These are phyloP conservation scores for Neofelis nebulosa DNA, from an alignment of 2,113 vertebrate species.

Conservation along the genomic window DNA sequence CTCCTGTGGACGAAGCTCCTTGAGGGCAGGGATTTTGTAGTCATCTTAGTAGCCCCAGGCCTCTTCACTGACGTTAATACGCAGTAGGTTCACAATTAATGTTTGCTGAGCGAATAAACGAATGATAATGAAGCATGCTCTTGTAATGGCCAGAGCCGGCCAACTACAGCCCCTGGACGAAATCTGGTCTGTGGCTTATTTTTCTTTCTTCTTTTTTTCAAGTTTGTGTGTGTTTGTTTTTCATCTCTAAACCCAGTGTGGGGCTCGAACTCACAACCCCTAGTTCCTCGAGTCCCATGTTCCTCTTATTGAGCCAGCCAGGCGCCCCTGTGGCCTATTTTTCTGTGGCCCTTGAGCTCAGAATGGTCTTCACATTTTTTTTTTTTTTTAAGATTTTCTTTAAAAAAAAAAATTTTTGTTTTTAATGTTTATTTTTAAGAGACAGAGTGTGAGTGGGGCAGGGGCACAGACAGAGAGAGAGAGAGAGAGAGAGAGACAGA, in stretches of 20 bases:
- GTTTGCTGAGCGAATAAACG: background rate
- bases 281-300: background rate
- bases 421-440: too few relatives aligned
- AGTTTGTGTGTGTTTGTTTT: background rate
- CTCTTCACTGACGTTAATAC: background rate
- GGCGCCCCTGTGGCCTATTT: background rate
- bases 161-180: background rate
- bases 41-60: background rate
- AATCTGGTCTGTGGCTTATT: background rate
- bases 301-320: background rate
- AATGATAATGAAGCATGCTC: background rate
- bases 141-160: background rate
- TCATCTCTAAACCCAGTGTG: background rate
- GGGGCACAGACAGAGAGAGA: too few relatives aligned
- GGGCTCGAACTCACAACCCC: background rate
- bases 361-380: background rate
- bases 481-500: too few relatives aligned
- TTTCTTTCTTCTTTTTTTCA: background rate
- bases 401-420: background rate
- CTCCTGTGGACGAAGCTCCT: background rate
- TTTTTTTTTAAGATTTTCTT: background rate
- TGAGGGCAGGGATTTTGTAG: background rate
- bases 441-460: too few relatives aligned
- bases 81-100: background rate
- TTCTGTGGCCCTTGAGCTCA: background rate